These are phyloP conservation scores for Portunus trituberculatus DNA, from an alignment of 1,140 invertebrate species.

Conservation along the genomic window DNA sequence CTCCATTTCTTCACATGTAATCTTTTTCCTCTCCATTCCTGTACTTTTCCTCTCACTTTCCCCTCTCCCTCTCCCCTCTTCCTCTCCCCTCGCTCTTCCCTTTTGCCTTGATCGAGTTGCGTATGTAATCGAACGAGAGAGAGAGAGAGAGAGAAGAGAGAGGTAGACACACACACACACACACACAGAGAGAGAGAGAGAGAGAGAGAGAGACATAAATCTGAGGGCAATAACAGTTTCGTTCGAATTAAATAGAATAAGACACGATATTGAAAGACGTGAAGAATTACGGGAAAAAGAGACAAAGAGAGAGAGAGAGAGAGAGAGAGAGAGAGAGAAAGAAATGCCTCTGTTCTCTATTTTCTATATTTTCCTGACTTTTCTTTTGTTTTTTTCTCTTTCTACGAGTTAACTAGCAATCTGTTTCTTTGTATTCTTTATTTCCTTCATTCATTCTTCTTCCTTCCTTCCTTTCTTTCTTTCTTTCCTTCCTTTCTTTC, in stretches of 20 bases:
- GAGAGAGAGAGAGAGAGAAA: too few relatives aligned
- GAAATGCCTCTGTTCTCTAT: too few relatives aligned
- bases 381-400: too few relatives aligned
- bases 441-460: not conserved
- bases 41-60: not conserved
- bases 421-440: too few relatives aligned
- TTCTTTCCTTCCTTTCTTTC: not conserved
- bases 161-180: not conserved
- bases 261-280: not conserved
- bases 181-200: not conserved
- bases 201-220: not conserved
- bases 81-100: not conserved
- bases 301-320: not conserved
- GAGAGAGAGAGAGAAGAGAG: constrained; percentile 48
- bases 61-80: not conserved
- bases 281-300: not conserved
- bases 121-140: not conserved
- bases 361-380: not conserved
- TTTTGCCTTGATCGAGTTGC: not conserved
- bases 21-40: not conserved
- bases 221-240: not conserved
- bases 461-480: not conserved
- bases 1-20: not conserved
- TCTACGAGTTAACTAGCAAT: too few relatives aligned
- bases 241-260: not conserved